A percentile compares a stretch with the other conserved stretches of the same genome.
Conservation (phyloP, 1,140 invertebrate genomes). For the Ladona fulva region DNA sequence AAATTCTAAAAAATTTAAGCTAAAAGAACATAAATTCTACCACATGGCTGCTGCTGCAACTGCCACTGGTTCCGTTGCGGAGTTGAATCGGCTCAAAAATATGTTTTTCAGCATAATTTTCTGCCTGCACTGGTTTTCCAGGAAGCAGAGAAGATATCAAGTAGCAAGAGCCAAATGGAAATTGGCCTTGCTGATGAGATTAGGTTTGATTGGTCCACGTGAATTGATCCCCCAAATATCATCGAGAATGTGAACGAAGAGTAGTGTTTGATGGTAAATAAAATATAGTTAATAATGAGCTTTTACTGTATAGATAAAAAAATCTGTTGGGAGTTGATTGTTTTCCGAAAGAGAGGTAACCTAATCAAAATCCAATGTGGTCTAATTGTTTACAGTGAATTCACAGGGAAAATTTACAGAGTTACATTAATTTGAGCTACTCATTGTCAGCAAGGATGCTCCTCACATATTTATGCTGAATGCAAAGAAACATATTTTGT, state of each 20-base stretch:
- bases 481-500: slow-evolving; percentile 1
- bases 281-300: neutral
- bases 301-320: neutral
- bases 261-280: neutral
- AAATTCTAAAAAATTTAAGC: slow-evolving; percentile 11
- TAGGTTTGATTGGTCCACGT: neutral
- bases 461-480: slow-evolving; percentile 9
- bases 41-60: slow-evolving; percentile 7
- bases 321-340: neutral
- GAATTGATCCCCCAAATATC: neutral
- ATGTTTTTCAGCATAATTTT: neutral
- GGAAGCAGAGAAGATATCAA: neutral
- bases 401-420: neutral
- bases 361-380: neutral
- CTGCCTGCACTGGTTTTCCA: neutral
- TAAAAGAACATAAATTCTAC: neutral
- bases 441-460: neutral
- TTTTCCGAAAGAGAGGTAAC: neutral
- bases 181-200: neutral
- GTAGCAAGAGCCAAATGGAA: neutral
- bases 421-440: no score
- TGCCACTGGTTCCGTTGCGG: neutral
- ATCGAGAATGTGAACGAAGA: neutral
- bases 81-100: neutral
- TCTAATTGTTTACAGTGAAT: neutral